Percentiles rank a stretch among this genome's conserved stretches.
These are phyloP conservation scores for Oxycera nigricornis DNA, from an alignment of 2,888 invertebrate species.

Conservation along the genomic window DNA sequence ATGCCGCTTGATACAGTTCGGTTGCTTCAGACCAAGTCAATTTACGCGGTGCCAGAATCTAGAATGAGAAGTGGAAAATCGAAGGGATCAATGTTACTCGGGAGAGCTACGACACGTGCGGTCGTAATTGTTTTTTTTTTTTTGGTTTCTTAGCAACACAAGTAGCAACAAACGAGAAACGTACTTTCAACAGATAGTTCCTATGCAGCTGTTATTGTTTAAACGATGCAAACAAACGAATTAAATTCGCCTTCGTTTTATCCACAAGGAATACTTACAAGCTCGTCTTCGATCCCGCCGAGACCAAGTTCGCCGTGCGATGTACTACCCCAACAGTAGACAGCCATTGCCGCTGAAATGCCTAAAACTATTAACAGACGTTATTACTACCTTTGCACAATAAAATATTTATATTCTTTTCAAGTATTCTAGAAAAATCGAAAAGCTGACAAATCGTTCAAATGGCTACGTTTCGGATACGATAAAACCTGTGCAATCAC, in stretches of 20 bases:
- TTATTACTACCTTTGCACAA: background rate
- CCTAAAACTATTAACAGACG: background rate
- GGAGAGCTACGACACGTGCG: background rate
- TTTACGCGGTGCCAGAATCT: conserved; percentile 71
- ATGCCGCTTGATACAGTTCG: conserved; percentile 67
- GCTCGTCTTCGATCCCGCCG: conserved; percentile 78
- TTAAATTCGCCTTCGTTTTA: too few species aligned
- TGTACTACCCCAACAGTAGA: conserved; percentile 81
- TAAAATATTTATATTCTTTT: background rate
- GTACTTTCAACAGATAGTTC: conserved; percentile 7
- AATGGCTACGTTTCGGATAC: background rate
- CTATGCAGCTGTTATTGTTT: conserved; percentile 15
- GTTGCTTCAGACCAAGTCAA: conserved; percentile 70
- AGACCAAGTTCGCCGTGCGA: conserved; percentile 79
- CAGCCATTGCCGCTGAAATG: conserved; percentile 54
- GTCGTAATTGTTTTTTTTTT: background rate
- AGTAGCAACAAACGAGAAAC: too few species aligned
- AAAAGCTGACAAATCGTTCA: background rate
- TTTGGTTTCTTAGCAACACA: too few species aligned
- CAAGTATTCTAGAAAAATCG: conserved; percentile 26
- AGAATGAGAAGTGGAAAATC: conserved; percentile 48
- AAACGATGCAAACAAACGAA: too few species aligned
- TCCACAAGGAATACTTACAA: too few species aligned
- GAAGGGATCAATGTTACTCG: background rate
- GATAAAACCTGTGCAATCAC: too few species aligned